Base-by-base conservation (phyloP, 23 tunicate species). In the Trididemnum nubilum region DNA sequence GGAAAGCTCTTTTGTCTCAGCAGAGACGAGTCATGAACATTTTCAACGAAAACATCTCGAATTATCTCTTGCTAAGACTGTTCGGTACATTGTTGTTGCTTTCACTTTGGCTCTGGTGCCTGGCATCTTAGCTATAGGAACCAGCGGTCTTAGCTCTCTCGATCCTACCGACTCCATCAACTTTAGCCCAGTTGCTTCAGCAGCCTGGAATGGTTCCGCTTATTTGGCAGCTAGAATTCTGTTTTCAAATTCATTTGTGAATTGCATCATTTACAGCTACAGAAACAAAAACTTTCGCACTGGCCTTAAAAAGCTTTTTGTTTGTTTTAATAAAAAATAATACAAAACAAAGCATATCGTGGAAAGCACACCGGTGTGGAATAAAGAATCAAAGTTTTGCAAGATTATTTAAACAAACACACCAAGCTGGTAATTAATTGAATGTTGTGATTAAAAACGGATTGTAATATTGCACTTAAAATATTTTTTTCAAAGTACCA, bases 221-320 rank as follows among this genome's bases (percentile, higher is more conserved):
- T 82, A 82, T 35, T 7, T 82, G 9, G 78, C 86, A 5, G 51
- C 86, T 29, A 71, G 78, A 2, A 71, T 71, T 0, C 31, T 82
- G 69, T 71, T 82, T 28, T 54, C 78, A n/a, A 82, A 82, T 44
- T 82, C 86, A 21, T 82, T 82, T 33, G 35, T 82, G 33, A 82
- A 82, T 38, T 71, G 78, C 32, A 28, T 82, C 18, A 82, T 82
- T 50, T 82, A 82, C 78, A 82, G 60, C 27, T 71, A 71, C 79
- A 51, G 33, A 30, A 82, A 38, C 67, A 71, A 33, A 28, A 50
- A 54, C 3, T 82, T 82, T 34, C 67, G n/a, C n/a, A n/a, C n/a
- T n/a, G n/a, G n/a, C n/a, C n/a, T n/a, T n/a, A n/a, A n/a, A n/a
- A n/a, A n/a, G n/a, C n/a, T n/a, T n/a, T n/a, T n/a, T n/a, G n/a